A percentile compares a stretch with the other conserved stretches of the same genome.
Evolutionary conservation across 2,888 invertebrate genomes (phyloP).

Genomic region (Clitarchus hookeri): DNA sequence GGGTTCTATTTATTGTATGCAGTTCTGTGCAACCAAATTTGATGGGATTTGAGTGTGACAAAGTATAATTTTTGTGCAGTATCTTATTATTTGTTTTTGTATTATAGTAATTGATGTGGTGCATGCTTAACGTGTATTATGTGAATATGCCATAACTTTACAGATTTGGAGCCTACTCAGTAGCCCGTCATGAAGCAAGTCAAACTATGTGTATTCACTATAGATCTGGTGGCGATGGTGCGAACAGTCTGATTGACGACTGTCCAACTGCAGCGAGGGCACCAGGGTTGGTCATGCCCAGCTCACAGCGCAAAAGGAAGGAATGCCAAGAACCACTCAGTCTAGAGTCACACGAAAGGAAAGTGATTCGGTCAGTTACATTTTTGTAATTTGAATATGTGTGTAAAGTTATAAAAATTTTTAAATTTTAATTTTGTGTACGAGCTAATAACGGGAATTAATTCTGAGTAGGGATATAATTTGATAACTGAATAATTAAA

Average conservation of each 20-base stretch:
- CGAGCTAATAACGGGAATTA: no score
- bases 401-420: no score
- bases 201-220: background rate
- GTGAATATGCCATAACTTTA: background rate
- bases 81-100: no score
- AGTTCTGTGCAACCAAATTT: no score
- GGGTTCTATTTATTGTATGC: no score
- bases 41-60: no score
- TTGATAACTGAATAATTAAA: no score
- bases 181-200: background rate
- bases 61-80: no score
- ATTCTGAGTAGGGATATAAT: no score
- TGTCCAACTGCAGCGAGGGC: background rate
- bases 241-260: background rate
- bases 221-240: background rate
- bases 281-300: background rate
- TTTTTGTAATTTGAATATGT: background rate
- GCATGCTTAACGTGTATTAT: no score
- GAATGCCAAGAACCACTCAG: slow-evolving; percentile 63
- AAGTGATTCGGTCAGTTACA: slow-evolving; percentile 51
- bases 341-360: slow-evolving; percentile 62
- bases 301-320: slow-evolving; percentile 59
- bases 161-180: background rate
- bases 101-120: no score
- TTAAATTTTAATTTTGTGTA: no score